Evolutionary conservation across 53 echinoderm and acorn worm species (phyloP).

Genomic region (Pentamera pediparva): DNA sequence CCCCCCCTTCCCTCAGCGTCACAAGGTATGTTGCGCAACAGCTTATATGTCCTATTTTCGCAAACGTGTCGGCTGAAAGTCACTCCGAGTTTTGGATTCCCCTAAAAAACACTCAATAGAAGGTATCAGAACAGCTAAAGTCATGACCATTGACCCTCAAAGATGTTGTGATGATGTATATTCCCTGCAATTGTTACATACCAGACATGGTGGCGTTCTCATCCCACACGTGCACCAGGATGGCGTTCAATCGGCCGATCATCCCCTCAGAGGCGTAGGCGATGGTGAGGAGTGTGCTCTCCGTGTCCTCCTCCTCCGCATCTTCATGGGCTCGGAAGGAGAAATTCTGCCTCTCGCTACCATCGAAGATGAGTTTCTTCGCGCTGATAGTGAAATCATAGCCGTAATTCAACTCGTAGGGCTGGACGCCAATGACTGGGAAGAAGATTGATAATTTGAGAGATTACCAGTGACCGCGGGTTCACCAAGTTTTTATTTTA

Average conservation of each 20-base stretch:
- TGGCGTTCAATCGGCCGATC: conserved; percentile 1
- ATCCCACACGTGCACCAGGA: conserved; percentile 14
- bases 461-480: no score
- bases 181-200: background rate
- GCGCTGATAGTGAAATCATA: conserved; percentile 11
- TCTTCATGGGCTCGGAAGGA: conserved; percentile 22
- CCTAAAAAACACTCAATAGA: background rate
- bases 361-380: conserved; percentile 16
- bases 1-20: no score
- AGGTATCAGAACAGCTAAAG: no score
- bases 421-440: conserved; percentile 10
- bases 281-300: conserved; percentile 5
- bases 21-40: no score
- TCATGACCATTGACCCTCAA: background rate
- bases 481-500: no score
- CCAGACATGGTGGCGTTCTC: background rate
- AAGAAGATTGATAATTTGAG: no score
- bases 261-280: conserved; percentile 4
- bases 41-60: no score
- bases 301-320: conserved; percentile 3
- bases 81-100: no score
- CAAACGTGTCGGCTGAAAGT: background rate
- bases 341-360: conserved; percentile 5
- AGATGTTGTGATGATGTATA: background rate
- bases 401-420: conserved; percentile 17